Percentiles rank a stretch among this genome's conserved stretches.
Evolutionary conservation across 2,113 vertebrate species (phyloP).

Genomic region (Corvus cornix): DNA sequence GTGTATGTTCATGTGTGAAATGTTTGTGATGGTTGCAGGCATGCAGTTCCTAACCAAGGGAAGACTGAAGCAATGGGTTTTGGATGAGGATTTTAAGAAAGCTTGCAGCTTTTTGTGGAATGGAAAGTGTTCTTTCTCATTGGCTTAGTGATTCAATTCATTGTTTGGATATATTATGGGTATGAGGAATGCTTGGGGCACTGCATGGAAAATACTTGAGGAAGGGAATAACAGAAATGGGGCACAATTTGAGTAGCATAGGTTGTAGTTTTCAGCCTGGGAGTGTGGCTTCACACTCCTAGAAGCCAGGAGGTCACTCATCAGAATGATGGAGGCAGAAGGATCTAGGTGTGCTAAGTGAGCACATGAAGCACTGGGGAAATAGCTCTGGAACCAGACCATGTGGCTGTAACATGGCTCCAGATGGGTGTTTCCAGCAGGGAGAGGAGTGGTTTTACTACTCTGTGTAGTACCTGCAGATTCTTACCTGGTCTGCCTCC

Average conservation of each 20-base stretch:
- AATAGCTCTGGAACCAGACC: not conserved
- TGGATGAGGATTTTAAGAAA: not conserved
- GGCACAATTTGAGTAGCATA: not conserved
- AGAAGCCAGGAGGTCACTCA: not conserved
- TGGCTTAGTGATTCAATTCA: not conserved
- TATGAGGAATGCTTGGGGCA: not conserved
- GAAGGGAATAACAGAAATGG: not conserved
- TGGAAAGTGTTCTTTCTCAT: not conserved
- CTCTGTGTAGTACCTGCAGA: not conserved
- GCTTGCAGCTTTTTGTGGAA: not conserved
- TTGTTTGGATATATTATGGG: not conserved
- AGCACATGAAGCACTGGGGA: not conserved
- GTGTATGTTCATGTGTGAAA: fast-evolving
- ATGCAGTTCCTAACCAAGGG: not conserved
- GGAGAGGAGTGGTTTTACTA: not conserved
- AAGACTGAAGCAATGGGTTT: not conserved
- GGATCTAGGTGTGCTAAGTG: not conserved
- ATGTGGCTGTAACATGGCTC: not conserved
- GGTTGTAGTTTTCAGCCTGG: not conserved
- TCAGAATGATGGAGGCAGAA: not conserved
- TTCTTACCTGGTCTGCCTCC: not conserved
- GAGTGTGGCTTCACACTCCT: not conserved
- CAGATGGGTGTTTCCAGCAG: not conserved
- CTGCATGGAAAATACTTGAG: not conserved
- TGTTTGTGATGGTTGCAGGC: not conserved